Conservation (phyloP, 1,140 invertebrate species). For the Cepaea nemoralis region DNA sequence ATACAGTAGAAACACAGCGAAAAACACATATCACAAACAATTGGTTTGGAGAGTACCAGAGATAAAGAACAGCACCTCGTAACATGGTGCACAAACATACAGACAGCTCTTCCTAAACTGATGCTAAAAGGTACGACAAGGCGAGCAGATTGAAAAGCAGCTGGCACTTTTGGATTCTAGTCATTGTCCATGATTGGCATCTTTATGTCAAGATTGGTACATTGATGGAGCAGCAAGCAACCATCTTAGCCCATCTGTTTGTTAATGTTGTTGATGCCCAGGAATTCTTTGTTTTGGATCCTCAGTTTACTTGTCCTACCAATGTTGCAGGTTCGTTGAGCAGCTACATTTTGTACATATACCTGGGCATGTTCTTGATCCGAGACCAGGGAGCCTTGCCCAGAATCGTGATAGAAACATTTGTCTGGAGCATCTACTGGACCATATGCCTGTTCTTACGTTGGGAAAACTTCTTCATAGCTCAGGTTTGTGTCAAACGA, state of each 20-base stretch:
- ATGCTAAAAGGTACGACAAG: too few relatives aligned
- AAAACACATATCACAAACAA: too few relatives aligned
- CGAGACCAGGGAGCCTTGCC: slow-evolving; percentile 37
- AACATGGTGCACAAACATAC: too few relatives aligned
- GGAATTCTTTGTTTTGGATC: not conserved
- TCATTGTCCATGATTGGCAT: not conserved
- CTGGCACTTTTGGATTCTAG: not conserved
- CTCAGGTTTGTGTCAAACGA: slow-evolving; percentile 11
- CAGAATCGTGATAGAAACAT: slow-evolving; percentile 29
- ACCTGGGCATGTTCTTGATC: slow-evolving; percentile 35
- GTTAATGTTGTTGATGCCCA: not conserved
- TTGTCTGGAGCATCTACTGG: slow-evolving; percentile 34
- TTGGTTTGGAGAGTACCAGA: too few relatives aligned
- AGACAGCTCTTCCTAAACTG: too few relatives aligned
- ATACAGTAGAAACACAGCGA: too few relatives aligned
- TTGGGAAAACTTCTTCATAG: slow-evolving; percentile 32
- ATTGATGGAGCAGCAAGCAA: not conserved
- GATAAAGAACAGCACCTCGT: too few relatives aligned
- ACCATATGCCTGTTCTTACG: not conserved
- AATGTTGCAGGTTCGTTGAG: slow-evolving; percentile 21
- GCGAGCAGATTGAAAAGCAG: not conserved
- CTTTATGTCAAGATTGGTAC: not conserved
- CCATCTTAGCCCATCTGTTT: not conserved
- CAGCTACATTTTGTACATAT: slow-evolving; percentile 20
- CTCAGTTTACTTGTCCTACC: not conserved